These are phyloP conservation scores for Lophius americanus DNA, from an alignment of 2,797 vertebrate genomes.

Conservation along the genomic window DNA sequence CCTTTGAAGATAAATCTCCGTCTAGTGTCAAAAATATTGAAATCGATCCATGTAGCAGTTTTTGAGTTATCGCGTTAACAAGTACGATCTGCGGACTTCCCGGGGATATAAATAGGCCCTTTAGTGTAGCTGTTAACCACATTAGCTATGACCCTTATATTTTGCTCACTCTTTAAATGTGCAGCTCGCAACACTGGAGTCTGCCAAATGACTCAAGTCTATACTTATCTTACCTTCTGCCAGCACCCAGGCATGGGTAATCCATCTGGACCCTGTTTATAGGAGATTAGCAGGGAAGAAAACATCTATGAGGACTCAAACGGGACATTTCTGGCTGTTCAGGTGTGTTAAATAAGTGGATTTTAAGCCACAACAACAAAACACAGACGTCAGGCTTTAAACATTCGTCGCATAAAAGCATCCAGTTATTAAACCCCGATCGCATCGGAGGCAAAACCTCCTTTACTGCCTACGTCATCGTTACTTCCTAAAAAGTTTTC, in stretches of 20 bases:
- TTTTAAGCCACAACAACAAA: neutral
- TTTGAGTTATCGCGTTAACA: no score
- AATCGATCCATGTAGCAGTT: no score
- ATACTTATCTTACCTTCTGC: constrained; percentile 91
- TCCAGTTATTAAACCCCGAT: neutral
- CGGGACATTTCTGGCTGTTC: neutral
- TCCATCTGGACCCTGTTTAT: constrained; percentile 94
- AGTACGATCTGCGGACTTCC: no score
- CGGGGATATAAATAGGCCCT: neutral
- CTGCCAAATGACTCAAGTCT: neutral
- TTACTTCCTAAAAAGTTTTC: neutral
- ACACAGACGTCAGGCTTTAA: neutral
- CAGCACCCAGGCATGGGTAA: constrained; percentile 99
- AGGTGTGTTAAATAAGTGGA: neutral
- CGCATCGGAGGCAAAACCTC: neutral
- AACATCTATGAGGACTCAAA: constrained; percentile 39
- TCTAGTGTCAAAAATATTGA: no score
- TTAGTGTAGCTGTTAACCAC: neutral
- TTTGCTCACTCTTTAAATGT: constrained; percentile 12
- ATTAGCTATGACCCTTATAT: neutral
- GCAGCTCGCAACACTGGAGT: neutral
- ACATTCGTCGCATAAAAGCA: neutral
- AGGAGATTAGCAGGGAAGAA: constrained; percentile 39
- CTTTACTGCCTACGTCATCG: neutral
- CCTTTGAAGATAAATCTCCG: no score